Conservation (phyloP, 2,113 vertebrate genomes). For the Dinomys branickii region DNA sequence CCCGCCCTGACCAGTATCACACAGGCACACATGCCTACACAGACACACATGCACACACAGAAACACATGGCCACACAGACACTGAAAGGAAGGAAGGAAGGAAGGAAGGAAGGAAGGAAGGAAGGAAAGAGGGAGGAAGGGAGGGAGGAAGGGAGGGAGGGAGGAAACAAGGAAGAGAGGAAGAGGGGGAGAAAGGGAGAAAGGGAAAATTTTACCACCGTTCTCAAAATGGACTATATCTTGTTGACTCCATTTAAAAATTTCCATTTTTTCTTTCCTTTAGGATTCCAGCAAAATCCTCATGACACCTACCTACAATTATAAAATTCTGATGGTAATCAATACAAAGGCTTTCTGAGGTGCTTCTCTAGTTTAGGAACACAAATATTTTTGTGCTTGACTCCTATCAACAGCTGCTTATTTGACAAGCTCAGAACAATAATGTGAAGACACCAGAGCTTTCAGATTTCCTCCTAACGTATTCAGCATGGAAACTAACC, state of each 20-base stretch:
- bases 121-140: too few relatives aligned
- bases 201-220: not conserved
- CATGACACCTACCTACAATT: not conserved
- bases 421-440: constrained; percentile 12
- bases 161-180: not conserved
- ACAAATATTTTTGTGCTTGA: constrained; percentile 15
- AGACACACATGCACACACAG: too few relatives aligned
- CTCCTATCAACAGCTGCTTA: not conserved
- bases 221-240: not conserved
- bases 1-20: too few relatives aligned
- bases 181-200: not conserved
- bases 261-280: not conserved
- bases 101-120: too few relatives aligned
- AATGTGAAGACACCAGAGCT: constrained; percentile 36
- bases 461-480: constrained; percentile 44
- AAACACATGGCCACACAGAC: too few relatives aligned
- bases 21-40: too few relatives aligned
- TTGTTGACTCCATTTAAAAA: not conserved
- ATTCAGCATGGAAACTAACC: constrained; percentile 41
- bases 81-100: too few relatives aligned
- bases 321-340: not conserved
- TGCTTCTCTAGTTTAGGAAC: constrained; percentile 25
- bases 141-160: not conserved
- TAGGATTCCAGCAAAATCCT: not conserved
- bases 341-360: not conserved